phyloP scores from a whole-genome alignment of 1,140 invertebrate genomes.

The Drosophila busckii region DNA sequence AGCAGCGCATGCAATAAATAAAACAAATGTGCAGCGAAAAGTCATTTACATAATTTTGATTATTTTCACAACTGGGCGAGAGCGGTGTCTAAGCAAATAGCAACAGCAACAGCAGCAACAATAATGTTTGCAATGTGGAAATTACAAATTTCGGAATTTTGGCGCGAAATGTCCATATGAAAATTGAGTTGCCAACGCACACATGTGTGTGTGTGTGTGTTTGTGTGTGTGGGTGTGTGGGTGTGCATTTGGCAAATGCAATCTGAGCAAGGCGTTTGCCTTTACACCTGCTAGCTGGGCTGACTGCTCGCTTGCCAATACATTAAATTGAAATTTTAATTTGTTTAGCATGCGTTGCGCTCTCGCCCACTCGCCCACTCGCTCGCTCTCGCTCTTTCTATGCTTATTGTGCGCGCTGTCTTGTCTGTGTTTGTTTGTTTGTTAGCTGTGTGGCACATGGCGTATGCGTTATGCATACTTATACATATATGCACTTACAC shows the following conservation, averaged over 20 bases:
- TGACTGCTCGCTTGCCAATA: constrained; percentile 45
- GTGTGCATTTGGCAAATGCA: constrained; percentile 65
- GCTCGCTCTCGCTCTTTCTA: not conserved
- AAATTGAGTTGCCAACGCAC: constrained; percentile 53
- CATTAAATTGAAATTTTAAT: constrained; percentile 75
- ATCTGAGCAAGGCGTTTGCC: constrained; percentile 50
- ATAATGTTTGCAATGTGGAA: constrained; percentile 58
- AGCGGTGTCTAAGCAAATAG: constrained; percentile 27
- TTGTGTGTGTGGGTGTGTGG: constrained; percentile 1
- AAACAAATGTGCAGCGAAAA: constrained; percentile 35
- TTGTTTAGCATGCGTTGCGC: constrained; percentile 58
- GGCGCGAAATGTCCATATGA: constrained; percentile 59
- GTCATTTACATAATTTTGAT: constrained; percentile 73
- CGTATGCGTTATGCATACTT: constrained; percentile 60
- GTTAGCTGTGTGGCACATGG: constrained; percentile 47
- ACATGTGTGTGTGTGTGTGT: not conserved
- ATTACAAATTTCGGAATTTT: constrained; percentile 66
- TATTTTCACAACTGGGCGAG: constrained; percentile 44
- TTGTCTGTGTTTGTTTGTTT: constrained; percentile 1
- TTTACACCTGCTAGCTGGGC: not conserved
- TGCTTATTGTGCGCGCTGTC: not conserved
- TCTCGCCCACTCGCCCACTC: not conserved
- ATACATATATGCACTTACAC: constrained; percentile 42
- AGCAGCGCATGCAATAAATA: constrained; percentile 48
- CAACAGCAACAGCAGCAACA: constrained; percentile 17